Conservation (phyloP, 2,797 vertebrate genomes). For the Cyclopterus lumpus region DNA sequence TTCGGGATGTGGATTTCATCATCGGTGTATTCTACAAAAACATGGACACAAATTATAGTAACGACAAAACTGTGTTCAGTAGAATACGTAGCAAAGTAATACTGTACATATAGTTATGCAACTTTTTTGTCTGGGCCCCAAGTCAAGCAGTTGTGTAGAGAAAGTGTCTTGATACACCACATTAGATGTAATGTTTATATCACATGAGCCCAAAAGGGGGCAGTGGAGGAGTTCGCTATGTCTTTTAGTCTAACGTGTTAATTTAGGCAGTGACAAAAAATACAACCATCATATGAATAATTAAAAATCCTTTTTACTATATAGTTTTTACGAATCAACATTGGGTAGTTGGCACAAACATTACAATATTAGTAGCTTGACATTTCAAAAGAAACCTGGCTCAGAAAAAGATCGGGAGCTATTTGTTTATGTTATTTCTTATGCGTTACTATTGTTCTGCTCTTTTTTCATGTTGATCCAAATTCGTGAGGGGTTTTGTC, state of each 20-base stretch:
- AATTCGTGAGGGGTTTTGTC: neutral
- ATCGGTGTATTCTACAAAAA: slow-evolving; percentile 92
- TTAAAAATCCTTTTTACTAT: neutral
- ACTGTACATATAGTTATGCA: too few species aligned
- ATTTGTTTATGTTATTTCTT: neutral
- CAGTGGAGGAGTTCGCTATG: too few species aligned
- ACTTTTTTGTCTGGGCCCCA: too few species aligned
- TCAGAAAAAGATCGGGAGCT: neutral
- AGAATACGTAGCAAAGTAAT: neutral
- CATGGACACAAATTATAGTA: neutral
- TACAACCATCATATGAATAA: neutral
- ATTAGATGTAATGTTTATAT: neutral
- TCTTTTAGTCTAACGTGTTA: neutral
- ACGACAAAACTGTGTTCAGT: neutral
- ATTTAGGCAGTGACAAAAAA: neutral
- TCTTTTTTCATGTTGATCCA: neutral
- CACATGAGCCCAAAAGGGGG: neutral
- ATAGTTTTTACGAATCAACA: neutral
- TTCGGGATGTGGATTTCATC: slow-evolving; percentile 94
- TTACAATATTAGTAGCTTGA: neutral
- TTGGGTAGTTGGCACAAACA: neutral
- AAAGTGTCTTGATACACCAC: too few species aligned
- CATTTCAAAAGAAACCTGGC: neutral
- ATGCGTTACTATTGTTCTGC: neutral
- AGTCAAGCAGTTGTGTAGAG: neutral